Evolutionary conservation across 2,888 invertebrate genomes (phyloP).

Genomic region (Galeopsomyia nigrocyanea): DNA sequence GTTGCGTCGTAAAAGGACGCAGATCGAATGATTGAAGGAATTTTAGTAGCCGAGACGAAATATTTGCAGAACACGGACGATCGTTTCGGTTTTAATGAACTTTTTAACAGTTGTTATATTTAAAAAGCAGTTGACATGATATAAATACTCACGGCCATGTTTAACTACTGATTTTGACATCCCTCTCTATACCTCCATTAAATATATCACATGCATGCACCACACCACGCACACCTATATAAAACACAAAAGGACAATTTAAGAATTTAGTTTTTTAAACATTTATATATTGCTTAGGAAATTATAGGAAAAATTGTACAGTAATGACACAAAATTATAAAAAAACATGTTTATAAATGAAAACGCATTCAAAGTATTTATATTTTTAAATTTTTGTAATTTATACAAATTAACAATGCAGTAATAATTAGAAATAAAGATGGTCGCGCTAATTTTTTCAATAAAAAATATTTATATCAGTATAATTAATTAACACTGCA

Average conservation of each 20-base stretch:
- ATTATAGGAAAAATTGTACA: no score
- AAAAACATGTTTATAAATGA: neutral
- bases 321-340: no score
- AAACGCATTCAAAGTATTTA: no score
- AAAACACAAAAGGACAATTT: no score
- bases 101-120: conserved; percentile 23
- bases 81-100: conserved; percentile 10
- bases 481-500: no score
- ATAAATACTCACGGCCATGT: conserved; percentile 46
- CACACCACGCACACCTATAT: neutral
- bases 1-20: neutral
- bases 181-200: conserved; percentile 32
- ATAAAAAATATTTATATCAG: no score
- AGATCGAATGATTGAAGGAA: conserved; percentile 11
- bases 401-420: no score
- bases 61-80: neutral
- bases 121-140: conserved; percentile 39
- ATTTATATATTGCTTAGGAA: no score
- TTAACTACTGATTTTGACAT: conserved; percentile 42
- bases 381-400: no score
- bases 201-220: neutral
- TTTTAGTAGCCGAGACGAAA: conserved; percentile 12
- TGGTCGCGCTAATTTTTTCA: no score
- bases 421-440: no score
- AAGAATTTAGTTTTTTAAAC: no score